Base-by-base conservation (phyloP, 2,888 invertebrate species). In the Lasioglossum lativentre region DNA sequence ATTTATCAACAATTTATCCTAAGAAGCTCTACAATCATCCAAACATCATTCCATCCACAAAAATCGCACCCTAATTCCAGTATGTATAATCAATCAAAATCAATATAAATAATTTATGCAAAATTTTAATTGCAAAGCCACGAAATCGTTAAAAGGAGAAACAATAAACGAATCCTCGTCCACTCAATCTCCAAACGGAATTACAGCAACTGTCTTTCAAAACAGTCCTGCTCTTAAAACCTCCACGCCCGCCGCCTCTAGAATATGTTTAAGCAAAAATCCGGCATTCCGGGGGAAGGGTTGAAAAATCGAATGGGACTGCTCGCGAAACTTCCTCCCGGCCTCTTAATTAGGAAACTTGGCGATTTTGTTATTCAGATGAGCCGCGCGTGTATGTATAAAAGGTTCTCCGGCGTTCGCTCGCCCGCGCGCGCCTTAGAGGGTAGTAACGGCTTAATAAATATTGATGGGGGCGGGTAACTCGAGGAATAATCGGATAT, bases 391-490 rank as follows among this genome's bases (percentile, higher is more conserved):
- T 4, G 68, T n/a, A 23, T 38, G 38, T 23, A 38, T 38, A 68
- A 68, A 68, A 38, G 66, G 19, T 34, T 66, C 34, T 16, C 66
- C 30, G 23, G 6, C 8, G 16, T 63, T 16, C 59, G 59, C 59
- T 27, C 59, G 59, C 27, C 12, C 59, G 59, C 30, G 59, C 27
- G 10, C 56, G 3, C 8, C 23, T 75, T 27, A 71, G 52, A 71
- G 42, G 27, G 52, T 16, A 56, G 19, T 70, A 75, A 59, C 42
- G n/a, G 70, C 81, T 75, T 73, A 76, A 82, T 82, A 82, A 82
- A 82, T 73, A 82, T 76, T 68, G 42, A 77, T 77, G 52, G 45
- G 30, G n/a, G 1, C n/a, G 4, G 16, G n/a, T 84, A 83, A 82
- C 47, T 27, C 66, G 1, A 42, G 34, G 27, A n/a, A 30, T 74